phyloP scores from a whole-genome alignment of 2,888 invertebrate genomes.

The Oligia strigilis region DNA sequence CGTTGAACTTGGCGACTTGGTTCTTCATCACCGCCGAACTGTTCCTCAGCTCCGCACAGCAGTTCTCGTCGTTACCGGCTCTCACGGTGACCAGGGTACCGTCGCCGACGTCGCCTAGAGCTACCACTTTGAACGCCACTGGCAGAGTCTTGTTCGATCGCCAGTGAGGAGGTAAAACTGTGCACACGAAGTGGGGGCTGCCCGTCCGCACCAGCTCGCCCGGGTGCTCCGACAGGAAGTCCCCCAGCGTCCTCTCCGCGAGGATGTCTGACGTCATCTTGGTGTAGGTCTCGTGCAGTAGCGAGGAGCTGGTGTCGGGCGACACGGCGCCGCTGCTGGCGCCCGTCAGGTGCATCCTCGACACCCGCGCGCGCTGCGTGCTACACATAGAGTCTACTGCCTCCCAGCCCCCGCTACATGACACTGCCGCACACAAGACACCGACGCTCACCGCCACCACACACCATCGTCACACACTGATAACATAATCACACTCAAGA shows the following conservation, averaged over 20 bases:
- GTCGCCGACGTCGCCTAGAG: constrained; percentile 98
- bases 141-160: constrained; percentile 99
- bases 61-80: constrained; percentile 99
- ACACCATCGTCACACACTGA: constrained; percentile 73
- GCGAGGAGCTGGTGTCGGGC: constrained; percentile 93
- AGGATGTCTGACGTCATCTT: constrained; percentile 97
- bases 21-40: constrained; percentile 99
- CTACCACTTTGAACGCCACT: constrained; percentile 98
- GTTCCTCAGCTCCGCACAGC: constrained; percentile 98
- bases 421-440: constrained; percentile 78
- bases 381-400: constrained; percentile 86
- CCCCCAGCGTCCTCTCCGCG: constrained; percentile 96
- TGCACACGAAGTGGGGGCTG: constrained; percentile 98
- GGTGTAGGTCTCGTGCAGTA: constrained; percentile 95
- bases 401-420: constrained; percentile 79
- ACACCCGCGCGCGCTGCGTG: constrained; percentile 88
- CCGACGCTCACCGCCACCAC: constrained; percentile 75
- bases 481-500: constrained; percentile 71
- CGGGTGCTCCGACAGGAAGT: constrained; percentile 96
- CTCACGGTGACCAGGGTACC: constrained; percentile 98
- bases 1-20: constrained; percentile 99
- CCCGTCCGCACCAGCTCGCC: constrained; percentile 97
- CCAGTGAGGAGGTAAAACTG: constrained; percentile 98
- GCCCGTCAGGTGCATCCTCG: constrained; percentile 90
- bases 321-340: constrained; percentile 91